phyloP scores from a whole-genome alignment of 2,113 vertebrate genomes.

The Petrocephalus zakoni region DNA sequence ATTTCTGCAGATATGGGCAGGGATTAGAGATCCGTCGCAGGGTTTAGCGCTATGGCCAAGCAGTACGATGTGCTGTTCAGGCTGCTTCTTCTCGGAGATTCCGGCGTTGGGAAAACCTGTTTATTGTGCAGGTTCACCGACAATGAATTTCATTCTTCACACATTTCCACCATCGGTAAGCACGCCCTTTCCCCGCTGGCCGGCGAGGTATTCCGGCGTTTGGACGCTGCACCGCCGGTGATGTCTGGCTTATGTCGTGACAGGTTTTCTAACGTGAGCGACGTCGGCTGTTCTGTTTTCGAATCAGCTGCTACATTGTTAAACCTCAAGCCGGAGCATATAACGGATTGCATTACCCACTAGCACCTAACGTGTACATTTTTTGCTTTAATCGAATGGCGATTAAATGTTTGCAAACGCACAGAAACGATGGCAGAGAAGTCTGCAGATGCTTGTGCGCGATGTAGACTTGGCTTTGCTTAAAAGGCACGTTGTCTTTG shows the following conservation, averaged over 20 bases:
- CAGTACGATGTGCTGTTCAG: slow-evolving; percentile 84
- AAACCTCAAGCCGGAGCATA: background rate
- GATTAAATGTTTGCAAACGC: background rate
- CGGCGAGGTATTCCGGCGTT: too few species aligned
- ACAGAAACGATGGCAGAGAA: background rate
- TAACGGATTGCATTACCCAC: background rate
- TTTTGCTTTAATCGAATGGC: background rate
- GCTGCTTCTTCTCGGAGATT: slow-evolving; percentile 82
- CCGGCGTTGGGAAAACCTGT: slow-evolving; percentile 89
- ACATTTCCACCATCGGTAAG: slow-evolving; percentile 94
- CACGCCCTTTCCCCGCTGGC: too few species aligned
- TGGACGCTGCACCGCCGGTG: background rate
- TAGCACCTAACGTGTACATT: background rate
- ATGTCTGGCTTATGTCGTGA: background rate
- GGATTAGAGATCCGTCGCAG: slow-evolving; percentile 31
- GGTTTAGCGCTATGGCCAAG: slow-evolving; percentile 76
- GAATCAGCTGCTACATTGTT: background rate
- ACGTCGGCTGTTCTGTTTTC: slow-evolving; percentile 5
- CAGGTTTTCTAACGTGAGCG: background rate
- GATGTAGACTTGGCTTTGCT: background rate
- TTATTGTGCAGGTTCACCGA: slow-evolving; percentile 87
- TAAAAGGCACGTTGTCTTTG: background rate
- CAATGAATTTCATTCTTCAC: slow-evolving; percentile 79
- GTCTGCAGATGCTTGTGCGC: background rate
- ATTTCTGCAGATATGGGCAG: slow-evolving; percentile 18